Evolutionary conservation across 2,888 invertebrate species (phyloP), one percentile per base, ranked within the genome.

Genomic region (Mamestra brassicae): DNA sequence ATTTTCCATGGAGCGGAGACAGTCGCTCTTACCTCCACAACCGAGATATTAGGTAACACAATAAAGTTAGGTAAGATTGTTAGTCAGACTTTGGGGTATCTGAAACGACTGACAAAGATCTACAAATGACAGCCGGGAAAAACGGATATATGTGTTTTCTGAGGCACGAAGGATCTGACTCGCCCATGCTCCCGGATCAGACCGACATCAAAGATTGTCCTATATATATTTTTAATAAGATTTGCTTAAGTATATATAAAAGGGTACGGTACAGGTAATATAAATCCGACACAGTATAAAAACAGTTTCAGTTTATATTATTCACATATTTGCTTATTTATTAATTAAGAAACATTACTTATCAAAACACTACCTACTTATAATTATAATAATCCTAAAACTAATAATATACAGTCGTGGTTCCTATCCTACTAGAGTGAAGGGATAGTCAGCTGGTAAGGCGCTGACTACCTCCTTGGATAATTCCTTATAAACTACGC

Each of bases 391-490:
- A 62, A 73, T 38, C 3, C 3, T 71, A 60, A 81, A 54, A 26
- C 42, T 78, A 64, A 64, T 73, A 62, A 62, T 78, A 77, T 69
- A 70, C 74, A 80, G 70, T 79, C 64, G 47, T 71, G 60, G 52
- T 73, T 63, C 26, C 70, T 91, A 91, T 67, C 91, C 91, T 83
- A 87, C 50, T 38, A 89, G 87, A 4, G 90, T 91, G 58, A 91
- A 92, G 17, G 95, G 94, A 85, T 96, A 96, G 86, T 95, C 92
- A 0, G 92, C 80, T 2, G 96, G 96, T 72, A 96, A 88, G 47
- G 92, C 87, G n/a, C 89, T 91, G 3, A 95, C 76, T 1, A 97
- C 94, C 91, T 97, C 97, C 71, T 94, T 94, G 3, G 92, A 91
- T 38, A 97, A 89, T 75, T 95, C 94, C 81, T 93, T 93, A 87